Conservation (phyloP, 2,888 invertebrate species). For the Meiosimyza platycephala region DNA sequence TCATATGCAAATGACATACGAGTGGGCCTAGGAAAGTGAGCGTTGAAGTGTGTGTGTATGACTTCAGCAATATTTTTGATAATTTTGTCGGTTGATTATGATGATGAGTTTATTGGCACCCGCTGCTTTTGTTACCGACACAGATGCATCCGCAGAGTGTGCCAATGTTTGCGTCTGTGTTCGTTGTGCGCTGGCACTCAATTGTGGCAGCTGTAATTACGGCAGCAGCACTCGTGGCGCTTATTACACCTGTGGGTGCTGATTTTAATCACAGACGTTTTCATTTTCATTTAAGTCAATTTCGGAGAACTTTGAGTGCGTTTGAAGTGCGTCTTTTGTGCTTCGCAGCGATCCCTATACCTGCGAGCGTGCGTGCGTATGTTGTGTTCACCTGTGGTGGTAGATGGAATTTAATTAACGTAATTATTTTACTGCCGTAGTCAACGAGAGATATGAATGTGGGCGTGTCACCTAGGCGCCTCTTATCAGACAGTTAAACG, state of each 20-base stretch:
- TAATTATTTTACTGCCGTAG: slow-evolving; percentile 1
- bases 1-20: neutral
- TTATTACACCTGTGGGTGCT: slow-evolving; percentile 29
- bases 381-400: neutral
- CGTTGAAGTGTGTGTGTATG: slow-evolving; percentile 5
- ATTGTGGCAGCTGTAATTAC: slow-evolving; percentile 10
- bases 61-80: slow-evolving; percentile 19
- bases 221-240: slow-evolving; percentile 18
- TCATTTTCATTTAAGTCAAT: slow-evolving; percentile 20
- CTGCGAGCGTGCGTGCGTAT: too few relatives aligned
- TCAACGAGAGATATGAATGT: neutral
- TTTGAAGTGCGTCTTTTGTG: slow-evolving; percentile 22
- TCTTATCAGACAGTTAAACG: too few relatives aligned
- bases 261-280: slow-evolving; percentile 27
- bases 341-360: too few relatives aligned
- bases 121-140: slow-evolving; percentile 43
- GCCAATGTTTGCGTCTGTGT: neutral
- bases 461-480: too few relatives aligned
- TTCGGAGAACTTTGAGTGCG: slow-evolving; percentile 14
- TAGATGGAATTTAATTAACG: slow-evolving; percentile 17
- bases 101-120: slow-evolving; percentile 47
- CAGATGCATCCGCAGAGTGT: neutral
- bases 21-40: neutral
- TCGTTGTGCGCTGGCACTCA: slow-evolving; percentile 3
- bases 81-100: slow-evolving; percentile 43